Conservation (phyloP, 2,888 invertebrate species). For the Andrena fulva region DNA sequence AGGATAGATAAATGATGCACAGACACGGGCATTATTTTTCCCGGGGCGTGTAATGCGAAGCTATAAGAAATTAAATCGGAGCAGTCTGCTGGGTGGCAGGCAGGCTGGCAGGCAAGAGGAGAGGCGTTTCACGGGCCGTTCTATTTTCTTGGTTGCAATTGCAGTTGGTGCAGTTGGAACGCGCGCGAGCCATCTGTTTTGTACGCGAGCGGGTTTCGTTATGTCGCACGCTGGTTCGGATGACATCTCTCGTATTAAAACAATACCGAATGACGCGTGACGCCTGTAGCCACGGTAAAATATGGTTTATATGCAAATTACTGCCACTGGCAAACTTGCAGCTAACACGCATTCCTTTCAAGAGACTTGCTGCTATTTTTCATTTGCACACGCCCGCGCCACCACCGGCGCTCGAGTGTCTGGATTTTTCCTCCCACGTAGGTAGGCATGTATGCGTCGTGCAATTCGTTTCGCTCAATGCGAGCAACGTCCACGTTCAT, state of each 20-base stretch:
- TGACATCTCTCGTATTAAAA: conserved; percentile 60
- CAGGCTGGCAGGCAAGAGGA: not conserved
- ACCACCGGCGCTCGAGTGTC: not conserved
- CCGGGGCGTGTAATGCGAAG: not conserved
- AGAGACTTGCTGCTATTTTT: conserved; percentile 46
- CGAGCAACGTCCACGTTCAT: not conserved
- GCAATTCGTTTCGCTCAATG: conserved; percentile 4
- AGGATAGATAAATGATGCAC: not conserved
- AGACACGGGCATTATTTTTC: conserved; percentile 14
- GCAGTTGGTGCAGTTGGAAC: conserved; percentile 28
- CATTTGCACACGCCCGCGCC: conserved; percentile 25
- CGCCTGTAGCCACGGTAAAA: conserved; percentile 56
- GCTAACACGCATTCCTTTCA: conserved; percentile 36
- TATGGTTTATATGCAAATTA: conserved; percentile 66
- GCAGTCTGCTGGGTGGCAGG: not conserved
- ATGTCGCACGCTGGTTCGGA: conserved; percentile 39
- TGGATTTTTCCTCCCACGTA: conserved; percentile 4
- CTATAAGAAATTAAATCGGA: conserved; percentile 46
- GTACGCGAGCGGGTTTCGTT: conserved; percentile 58
- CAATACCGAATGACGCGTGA: conserved; percentile 62
- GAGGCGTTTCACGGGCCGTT: conserved; percentile 5
- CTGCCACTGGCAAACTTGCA: conserved; percentile 34
- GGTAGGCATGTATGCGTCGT: too few relatives aligned
- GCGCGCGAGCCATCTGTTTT: conserved; percentile 53
- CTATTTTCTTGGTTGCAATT: conserved; percentile 42